Percentiles rank a stretch among this genome's conserved stretches.
phyloP scores from a whole-genome alignment of 2,797 vertebrate genomes.

The Tinamus major region DNA sequence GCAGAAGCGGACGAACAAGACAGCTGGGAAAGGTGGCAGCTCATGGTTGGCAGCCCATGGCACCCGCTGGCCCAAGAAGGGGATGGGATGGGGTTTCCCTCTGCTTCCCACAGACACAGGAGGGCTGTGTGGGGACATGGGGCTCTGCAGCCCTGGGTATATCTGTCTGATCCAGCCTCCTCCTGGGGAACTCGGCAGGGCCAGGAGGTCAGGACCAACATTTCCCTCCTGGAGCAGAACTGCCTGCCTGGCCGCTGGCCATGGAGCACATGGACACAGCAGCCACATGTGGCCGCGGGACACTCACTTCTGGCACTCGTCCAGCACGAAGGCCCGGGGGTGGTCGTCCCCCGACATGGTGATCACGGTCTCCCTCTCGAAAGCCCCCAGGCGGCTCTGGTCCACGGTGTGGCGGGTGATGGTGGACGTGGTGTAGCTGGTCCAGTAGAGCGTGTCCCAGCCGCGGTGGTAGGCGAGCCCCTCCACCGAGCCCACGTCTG shows the following conservation, averaged over 20 bases:
- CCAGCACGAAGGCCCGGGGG: conserved; percentile 95
- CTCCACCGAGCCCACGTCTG: conserved; percentile 97
- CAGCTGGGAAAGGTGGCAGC: neutral
- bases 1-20: neutral
- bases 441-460: conserved; percentile 98
- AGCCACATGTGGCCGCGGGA: too few species aligned
- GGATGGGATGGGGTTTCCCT: accelerated
- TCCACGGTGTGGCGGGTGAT: conserved; percentile 97
- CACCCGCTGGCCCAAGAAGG: neutral
- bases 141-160: neutral
- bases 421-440: conserved; percentile 97
- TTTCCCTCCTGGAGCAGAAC: neutral
- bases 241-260: accelerated
- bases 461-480: conserved; percentile 94
- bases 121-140: accelerated
- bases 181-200: too few species aligned
- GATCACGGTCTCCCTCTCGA: conserved; percentile 94
- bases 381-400: conserved; percentile 90
- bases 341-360: conserved; percentile 98
- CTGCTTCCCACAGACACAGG: neutral
- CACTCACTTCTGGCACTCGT: conserved; percentile 95
- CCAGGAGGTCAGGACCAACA: neutral
- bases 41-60: accelerated
- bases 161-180: neutral
- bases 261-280: accelerated